Percentiles rank a stretch among this genome's conserved stretches.
Evolutionary conservation across 2,888 invertebrate species (phyloP).

Genomic region (Amphipyra berbera): DNA sequence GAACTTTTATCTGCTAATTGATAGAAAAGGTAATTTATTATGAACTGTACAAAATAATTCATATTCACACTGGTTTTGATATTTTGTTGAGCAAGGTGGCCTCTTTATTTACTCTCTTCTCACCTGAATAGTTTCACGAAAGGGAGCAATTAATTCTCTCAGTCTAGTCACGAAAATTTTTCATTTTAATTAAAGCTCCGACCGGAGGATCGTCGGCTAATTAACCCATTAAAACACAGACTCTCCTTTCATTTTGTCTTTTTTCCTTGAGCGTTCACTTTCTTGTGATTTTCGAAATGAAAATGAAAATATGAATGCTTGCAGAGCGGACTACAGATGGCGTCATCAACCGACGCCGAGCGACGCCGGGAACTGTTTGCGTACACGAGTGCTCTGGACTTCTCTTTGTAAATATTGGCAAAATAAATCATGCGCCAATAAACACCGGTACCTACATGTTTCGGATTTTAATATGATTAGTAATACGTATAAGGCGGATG

Average conservation of each 20-base stretch:
- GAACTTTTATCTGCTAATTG: constrained; percentile 12
- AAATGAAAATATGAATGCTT: constrained; percentile 64
- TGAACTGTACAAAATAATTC: constrained; percentile 4
- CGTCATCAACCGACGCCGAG: constrained; percentile 15
- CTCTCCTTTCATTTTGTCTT: constrained; percentile 85
- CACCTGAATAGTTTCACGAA: constrained; percentile 87
- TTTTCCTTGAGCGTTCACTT: constrained; percentile 81
- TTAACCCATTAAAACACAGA: constrained; percentile 89
- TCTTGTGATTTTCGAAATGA: constrained; percentile 84
- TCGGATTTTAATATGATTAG: constrained; percentile 14
- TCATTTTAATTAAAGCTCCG: constrained; percentile 88
- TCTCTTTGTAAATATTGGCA: constrained; percentile 46
- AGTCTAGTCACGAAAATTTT: constrained; percentile 89
- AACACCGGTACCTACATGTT: constrained; percentile 23
- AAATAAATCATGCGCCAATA: constrained; percentile 47
- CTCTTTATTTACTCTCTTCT: constrained; percentile 77
- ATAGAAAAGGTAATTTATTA: constrained; percentile 15
- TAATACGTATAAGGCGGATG: background rate
- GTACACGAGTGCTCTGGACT: constrained; percentile 46
- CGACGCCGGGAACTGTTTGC: constrained; percentile 41
- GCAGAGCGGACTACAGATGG: constrained; percentile 37
- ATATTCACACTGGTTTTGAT: constrained; percentile 42
- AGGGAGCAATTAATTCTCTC: constrained; percentile 84
- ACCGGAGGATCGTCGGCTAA: constrained; percentile 87
- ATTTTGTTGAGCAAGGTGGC: constrained; percentile 59